These are phyloP conservation scores for Cherax destructor DNA, from an alignment of 1,140 invertebrate genomes.

Conservation along the genomic window DNA sequence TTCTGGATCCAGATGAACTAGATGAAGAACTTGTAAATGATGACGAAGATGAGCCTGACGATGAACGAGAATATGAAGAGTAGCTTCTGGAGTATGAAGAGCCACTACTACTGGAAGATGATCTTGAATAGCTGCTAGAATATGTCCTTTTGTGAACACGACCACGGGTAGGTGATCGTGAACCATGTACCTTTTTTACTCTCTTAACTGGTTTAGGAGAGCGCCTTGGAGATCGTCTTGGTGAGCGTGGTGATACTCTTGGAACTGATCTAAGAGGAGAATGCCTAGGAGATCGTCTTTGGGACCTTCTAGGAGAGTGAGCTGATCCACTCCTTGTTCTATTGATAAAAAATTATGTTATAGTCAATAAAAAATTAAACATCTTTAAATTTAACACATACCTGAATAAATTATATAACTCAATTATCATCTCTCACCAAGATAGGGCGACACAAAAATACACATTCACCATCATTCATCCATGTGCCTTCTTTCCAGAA, in stretches of 20 bases:
- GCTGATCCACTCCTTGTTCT: constrained; percentile 57
- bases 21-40: constrained; percentile 57
- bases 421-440: too few species aligned
- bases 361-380: too few species aligned
- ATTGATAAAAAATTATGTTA: too few species aligned
- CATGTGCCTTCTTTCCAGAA: too few species aligned
- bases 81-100: constrained; percentile 68
- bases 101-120: constrained; percentile 65
- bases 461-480: too few species aligned
- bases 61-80: constrained; percentile 69
- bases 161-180: constrained; percentile 28
- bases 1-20: constrained; percentile 56
- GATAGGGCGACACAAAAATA: too few species aligned
- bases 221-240: constrained; percentile 45
- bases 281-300: constrained; percentile 39
- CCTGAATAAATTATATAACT: too few species aligned
- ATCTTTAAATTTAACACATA: too few species aligned
- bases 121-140: constrained; percentile 69
- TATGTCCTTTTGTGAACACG: constrained; percentile 61
- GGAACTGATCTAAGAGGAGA: constrained; percentile 27
- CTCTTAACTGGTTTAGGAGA: constrained; percentile 44
- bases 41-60: constrained; percentile 58
- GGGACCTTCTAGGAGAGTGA: constrained; percentile 43
- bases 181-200: constrained; percentile 16
- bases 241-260: constrained; percentile 31